Evolutionary conservation across 2,113 vertebrate species (phyloP), one percentile per base, ranked within the genome.

Genomic region (Bufo bufo): DNA sequence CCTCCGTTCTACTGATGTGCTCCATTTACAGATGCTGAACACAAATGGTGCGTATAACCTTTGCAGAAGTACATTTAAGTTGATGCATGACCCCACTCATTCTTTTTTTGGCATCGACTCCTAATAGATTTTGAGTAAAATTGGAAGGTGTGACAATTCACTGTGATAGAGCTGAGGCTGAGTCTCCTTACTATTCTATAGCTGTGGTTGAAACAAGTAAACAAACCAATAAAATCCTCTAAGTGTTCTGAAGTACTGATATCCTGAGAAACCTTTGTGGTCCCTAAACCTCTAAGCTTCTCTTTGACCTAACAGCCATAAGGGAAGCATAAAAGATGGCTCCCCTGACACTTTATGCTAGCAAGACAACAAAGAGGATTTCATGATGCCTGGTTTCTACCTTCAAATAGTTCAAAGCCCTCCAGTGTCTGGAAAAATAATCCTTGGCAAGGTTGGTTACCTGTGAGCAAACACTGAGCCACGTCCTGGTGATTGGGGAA

Each of bases 221-320:
- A 45, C 82, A 84, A 84, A 33, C 33, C 33, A 33, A 71, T 7
- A 71, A 50, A 84, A 54, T 17, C 65, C 47, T 66, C 50, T 84
- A 74, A 75, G 65, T 69, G 63, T 33, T 84, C 63, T 71, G 49
- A 71, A 71, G 69, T 23, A 52, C 63, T 71, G 63, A 84, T 84
- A 69, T 84, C 63, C 82, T 14, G 47, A n/a, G n/a, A 75, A 83
- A 69, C 81, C 59, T 69, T 84, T 84, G 82, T 69, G 63, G 82
- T 71, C 63, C 20, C 82, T 84, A 50, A 84, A 84, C 82, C 63
- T 71, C 82, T 84, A 69, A 84, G 82, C 82, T 49, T 84, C 65
- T 71, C 63, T 84, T 84, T 84, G 82, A 84, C 82, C 82, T 71
- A 43, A 84, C 8, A 85, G 17, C 52, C 23, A 47, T 11, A 17